phyloP scores from a whole-genome alignment of 2,113 vertebrate genomes.

The Athene noctua region DNA sequence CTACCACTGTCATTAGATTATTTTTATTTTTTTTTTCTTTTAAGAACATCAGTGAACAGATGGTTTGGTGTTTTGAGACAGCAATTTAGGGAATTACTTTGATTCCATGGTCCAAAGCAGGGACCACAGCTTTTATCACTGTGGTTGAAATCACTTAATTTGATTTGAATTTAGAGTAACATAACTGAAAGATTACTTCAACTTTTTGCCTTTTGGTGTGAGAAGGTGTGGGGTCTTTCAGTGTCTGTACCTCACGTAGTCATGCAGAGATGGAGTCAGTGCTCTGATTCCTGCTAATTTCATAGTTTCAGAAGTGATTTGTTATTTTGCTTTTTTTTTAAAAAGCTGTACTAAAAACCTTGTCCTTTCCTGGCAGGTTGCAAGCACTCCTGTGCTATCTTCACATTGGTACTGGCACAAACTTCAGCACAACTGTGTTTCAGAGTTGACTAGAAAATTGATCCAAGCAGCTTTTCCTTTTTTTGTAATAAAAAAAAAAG shows the following conservation, averaged over 20 bases:
- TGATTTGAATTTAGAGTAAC: not conserved
- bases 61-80: not conserved
- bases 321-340: not conserved
- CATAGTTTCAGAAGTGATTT: not conserved
- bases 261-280: not conserved
- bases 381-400: not conserved
- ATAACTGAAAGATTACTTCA: rapidly evolving
- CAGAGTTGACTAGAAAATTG: not conserved
- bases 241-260: not conserved
- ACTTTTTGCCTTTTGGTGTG: not conserved
- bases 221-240: not conserved
- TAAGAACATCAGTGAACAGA: not conserved
- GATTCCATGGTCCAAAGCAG: not conserved
- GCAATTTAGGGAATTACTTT: not conserved
- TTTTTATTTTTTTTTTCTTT: not conserved
- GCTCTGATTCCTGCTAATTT: not conserved
- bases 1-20: not conserved
- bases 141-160: not conserved
- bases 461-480: not conserved
- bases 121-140: not conserved
- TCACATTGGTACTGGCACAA: not conserved
- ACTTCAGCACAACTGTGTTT: not conserved
- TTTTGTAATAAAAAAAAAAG: not conserved
- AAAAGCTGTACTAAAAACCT: not conserved
- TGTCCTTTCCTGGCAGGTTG: not conserved